Percentiles rank a stretch among this genome's conserved stretches.
phyloP scores from a whole-genome alignment of 2,113 vertebrate genomes.

The Aldabrachelys gigantea region DNA sequence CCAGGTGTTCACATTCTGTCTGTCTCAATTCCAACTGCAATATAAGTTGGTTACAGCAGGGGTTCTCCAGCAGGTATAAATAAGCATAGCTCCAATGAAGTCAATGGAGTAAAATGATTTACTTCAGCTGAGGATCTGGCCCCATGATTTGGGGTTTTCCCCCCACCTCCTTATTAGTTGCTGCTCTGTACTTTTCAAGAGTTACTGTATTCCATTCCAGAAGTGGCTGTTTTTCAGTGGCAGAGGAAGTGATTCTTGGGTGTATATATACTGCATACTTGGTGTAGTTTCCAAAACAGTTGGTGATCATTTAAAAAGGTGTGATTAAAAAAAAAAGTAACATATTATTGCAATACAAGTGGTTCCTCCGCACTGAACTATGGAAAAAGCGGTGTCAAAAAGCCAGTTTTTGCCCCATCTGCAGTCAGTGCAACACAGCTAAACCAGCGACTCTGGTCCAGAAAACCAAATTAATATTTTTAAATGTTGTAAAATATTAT shows the following conservation, averaged over 20 bases:
- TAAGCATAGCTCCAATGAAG: no score
- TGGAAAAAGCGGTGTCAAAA: neutral
- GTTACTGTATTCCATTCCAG: neutral
- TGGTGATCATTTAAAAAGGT: neutral
- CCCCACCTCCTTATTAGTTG: no score
- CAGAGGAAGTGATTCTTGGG: neutral
- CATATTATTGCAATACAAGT: neutral
- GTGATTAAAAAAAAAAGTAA: neutral
- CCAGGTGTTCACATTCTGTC: no score
- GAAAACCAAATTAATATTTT: neutral
- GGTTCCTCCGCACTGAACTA: neutral
- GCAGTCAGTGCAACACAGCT: neutral
- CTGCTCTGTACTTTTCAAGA: neutral
- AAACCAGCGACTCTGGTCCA: neutral
- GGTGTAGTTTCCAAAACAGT: neutral
- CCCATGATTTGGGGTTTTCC: no score
- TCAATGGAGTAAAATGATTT: no score
- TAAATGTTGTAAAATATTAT: neutral
- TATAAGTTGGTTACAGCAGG: no score
- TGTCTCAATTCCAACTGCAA: no score
- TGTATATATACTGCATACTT: neutral
- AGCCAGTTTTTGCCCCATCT: neutral
- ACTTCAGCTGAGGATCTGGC: no score
- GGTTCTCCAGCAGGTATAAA: no score
- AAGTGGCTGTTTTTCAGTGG: neutral